Base-by-base conservation (phyloP, 1,140 invertebrate genomes). In the Mesaphorura yosii region DNA sequence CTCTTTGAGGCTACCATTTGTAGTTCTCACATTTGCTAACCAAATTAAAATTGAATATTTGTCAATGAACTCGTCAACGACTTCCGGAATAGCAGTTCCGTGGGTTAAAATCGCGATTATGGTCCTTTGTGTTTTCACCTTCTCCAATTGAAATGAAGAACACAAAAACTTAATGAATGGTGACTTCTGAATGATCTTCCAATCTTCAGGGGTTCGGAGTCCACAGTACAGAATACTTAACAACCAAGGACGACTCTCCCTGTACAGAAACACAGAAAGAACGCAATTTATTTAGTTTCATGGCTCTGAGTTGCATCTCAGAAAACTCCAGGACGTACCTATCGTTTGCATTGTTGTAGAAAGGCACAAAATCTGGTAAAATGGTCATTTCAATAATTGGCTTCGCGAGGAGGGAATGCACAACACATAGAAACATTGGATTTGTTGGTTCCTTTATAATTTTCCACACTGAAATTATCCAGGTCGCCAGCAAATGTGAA, bases 301-400 rank as follows among this genome's bases (percentile, higher is more conserved):
- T 28, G 19, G 19, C n/a, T 19, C 19, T 6, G 4, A 38, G n/a
- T 37, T 37, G 45, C 14, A 47, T 12, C 22, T 10, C 19, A 42
- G 10, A 10, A 28, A 47, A 47, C 12, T 28, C n/a, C n/a, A n/a
- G n/a, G n/a, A n/a, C n/a, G n/a, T 51, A 54, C 19, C 59, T 62
- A 1, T 55, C 60, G 47, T 62, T 58, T 27, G 23, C 27, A 17
- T 59, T 53, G 39, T 64, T 63, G 34, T 47, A 64, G 28, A 64
- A 61, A 1, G 50, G 38, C 2, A 61, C 31, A 39, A 64, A 64
- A n/a, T 64, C 61, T 28, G 63, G 63, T 12, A 64, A n/a, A 40
- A 59, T 58, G 0, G 56, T 59, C 48, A 64, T 40, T 34, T 64
- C 61, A 25, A 64, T 40, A 14, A 51, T 44, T 1, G 63, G 63